These are phyloP conservation scores for Heteromormyrus szaboi DNA, from an alignment of 2,797 vertebrate species.

Conservation along the genomic window DNA sequence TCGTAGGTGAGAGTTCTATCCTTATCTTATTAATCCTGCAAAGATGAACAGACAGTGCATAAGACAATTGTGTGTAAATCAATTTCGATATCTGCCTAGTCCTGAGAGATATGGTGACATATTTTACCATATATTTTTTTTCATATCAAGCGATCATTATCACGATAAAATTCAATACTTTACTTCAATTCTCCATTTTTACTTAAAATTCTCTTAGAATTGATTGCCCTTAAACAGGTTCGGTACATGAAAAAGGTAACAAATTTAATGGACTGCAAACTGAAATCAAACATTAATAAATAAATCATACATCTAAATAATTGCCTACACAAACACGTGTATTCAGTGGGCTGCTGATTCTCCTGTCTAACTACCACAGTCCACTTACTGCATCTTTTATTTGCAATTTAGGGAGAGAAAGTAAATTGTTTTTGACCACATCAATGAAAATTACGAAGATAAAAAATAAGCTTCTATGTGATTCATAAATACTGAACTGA, in stretches of 20 bases:
- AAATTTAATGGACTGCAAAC: background rate
- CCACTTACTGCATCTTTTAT: background rate
- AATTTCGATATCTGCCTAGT: background rate
- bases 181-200: background rate
- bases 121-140: background rate
- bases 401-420: background rate
- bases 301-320: background rate
- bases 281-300: background rate
- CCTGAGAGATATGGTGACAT: background rate
- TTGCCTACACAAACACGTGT: background rate
- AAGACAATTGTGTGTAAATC: background rate
- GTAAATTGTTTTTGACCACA: background rate
- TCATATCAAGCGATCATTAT: background rate
- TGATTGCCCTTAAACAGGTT: background rate
- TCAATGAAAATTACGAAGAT: background rate
- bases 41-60: background rate
- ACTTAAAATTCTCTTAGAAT: background rate
- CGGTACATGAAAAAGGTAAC: background rate
- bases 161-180: background rate
- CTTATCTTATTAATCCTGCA: background rate
- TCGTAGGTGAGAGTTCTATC: background rate
- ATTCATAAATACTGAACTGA: background rate
- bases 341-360: background rate
- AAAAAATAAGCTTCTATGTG: background rate
- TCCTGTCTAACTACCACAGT: background rate